Evolutionary conservation across 2,797 vertebrate species (phyloP).

Genomic region (Brachymystax lenok): DNA sequence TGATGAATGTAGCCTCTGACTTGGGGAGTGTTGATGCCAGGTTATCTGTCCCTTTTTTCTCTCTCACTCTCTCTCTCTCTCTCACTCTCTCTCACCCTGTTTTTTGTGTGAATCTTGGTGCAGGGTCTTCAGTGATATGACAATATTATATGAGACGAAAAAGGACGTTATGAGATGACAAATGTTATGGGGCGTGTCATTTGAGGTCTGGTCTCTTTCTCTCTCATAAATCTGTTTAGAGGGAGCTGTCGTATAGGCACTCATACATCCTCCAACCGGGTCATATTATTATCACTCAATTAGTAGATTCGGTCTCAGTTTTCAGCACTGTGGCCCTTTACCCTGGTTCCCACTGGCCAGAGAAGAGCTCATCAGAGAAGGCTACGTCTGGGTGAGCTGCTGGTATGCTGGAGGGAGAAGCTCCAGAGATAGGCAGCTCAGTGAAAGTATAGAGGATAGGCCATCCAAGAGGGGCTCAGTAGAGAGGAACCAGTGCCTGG

Average conservation of each 20-base stretch:
- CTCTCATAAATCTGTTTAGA: not conserved
- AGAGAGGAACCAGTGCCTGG: conserved; percentile 27
- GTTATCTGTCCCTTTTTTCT: not conserved
- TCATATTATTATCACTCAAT: conserved; percentile 3
- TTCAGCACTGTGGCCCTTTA: conserved; percentile 39
- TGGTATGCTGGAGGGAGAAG: conserved; percentile 46
- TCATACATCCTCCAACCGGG: not conserved
- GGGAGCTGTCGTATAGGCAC: not conserved
- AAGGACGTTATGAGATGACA: not conserved
- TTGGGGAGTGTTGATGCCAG: conserved; percentile 26
- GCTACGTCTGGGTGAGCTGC: conserved; percentile 47
- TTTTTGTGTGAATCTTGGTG: not conserved
- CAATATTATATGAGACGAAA: not conserved
- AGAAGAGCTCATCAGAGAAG: conserved; percentile 6
- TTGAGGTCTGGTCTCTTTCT: not conserved
- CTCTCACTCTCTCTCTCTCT: not conserved
- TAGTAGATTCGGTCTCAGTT: conserved; percentile 29
- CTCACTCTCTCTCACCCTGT: no score
- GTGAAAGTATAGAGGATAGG: conserved; percentile 17
- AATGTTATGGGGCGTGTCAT: no score
- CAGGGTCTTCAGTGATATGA: not conserved
- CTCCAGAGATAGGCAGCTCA: not conserved
- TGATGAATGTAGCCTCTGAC: conserved; percentile 52
- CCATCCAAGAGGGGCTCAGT: conserved; percentile 48
- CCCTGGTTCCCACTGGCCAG: not conserved